phyloP scores from a whole-genome alignment of 2,888 invertebrate species.

The Mamestra brassicae region DNA sequence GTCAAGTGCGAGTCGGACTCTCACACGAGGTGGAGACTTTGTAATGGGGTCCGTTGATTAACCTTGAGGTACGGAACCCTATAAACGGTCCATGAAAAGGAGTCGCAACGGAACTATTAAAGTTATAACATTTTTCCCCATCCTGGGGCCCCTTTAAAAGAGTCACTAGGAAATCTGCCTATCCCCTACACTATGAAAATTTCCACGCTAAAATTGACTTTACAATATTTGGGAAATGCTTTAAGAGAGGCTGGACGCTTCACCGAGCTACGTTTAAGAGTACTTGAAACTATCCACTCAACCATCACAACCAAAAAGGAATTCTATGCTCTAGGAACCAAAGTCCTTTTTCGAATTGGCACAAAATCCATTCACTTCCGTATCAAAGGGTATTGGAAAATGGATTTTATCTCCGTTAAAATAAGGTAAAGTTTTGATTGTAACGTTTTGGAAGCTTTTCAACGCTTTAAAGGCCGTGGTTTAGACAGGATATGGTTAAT shows the following conservation, averaged over 20 bases:
- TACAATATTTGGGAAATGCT: slow-evolving; percentile 64
- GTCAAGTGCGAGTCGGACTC: too few species aligned
- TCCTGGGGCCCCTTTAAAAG: neutral
- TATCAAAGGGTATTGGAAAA: neutral
- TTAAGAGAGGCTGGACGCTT: slow-evolving; percentile 52
- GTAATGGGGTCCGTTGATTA: too few species aligned
- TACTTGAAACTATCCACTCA: slow-evolving; percentile 46
- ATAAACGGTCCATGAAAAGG: neutral
- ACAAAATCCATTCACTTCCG: neutral
- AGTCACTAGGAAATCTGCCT: neutral
- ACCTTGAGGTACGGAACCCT: too few species aligned
- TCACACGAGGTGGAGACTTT: too few species aligned
- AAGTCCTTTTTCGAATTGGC: slow-evolving; percentile 4
- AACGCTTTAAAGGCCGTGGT: slow-evolving; percentile 45
- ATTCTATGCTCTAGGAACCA: fast-evolving
- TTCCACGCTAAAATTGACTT: slow-evolving; percentile 54
- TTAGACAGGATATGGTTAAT: slow-evolving; percentile 55
- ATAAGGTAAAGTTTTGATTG: slow-evolving; percentile 11
- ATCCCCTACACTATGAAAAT: slow-evolving; percentile 14
- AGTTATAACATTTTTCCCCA: neutral
- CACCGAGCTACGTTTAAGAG: slow-evolving; percentile 46
- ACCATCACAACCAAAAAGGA: slow-evolving; percentile 4
- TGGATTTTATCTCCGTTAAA: fast-evolving
- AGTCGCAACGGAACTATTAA: neutral
- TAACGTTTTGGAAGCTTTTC: neutral